Base-by-base conservation (phyloP, 2,797 vertebrate species). In the Melanogrammus aeglefinus region DNA sequence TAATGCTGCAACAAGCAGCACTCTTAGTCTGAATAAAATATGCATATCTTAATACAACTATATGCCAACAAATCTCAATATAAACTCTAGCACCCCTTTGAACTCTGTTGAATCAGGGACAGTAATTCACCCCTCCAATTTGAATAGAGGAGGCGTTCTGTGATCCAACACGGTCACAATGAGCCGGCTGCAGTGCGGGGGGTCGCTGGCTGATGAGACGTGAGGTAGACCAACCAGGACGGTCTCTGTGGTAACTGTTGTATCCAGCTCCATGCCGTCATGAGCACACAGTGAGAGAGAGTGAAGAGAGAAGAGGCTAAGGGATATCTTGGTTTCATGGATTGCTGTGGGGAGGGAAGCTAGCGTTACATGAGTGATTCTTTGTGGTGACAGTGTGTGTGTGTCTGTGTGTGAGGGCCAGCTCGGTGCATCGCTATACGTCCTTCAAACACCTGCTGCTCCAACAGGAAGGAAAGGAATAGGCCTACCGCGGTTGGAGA, bases 301-400 rank as follows among this genome's bases (percentile, higher is more conserved):
- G 71, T 80, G 89, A 86, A 86, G 86, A 85, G 84, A 87, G 76
- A 84, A 84, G 87, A 74, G 84, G 74, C 81, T 79, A 24, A 69
- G 76, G 82, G 85, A 86, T 87, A 85, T 91, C 85, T 84, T 87
- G 89, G 87, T 90, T 91, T 92, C 90, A 90, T 84, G 85, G 88
- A 87, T 85, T 86, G 84, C 81, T 38, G 82, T 80, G 76, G 79
- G 78, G 78, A 79, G 79, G 79, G 44, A 47, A 88, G 89, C 87
- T 94, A 90, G 81, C 83, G 7, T 94, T 94, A 94, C 94, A 91
- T 74, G 88, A 87, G 84, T 82, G 89, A 91, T 91, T 88, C 77
- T 77, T 87, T 87, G 90, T 92, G 93, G 93, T 93, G 92, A 93
- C 92, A 92, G 89, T 88, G 91, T 91, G 72, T 72, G 16, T 35